Conservation (phyloP, 2,797 vertebrate genomes). For the Diceros bicornis region DNA sequence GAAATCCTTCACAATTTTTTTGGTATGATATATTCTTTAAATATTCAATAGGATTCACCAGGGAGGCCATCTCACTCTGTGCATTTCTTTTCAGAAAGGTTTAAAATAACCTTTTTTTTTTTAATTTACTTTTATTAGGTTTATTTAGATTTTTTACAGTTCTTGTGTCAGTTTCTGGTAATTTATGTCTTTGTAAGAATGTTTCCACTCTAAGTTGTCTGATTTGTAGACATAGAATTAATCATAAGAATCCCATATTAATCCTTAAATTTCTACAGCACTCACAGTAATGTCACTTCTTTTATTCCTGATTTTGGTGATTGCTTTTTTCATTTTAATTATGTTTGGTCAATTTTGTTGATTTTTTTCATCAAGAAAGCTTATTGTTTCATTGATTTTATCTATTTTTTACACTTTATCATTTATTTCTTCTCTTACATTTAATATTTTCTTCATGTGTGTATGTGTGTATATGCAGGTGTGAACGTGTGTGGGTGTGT, state of each 20-base stretch:
- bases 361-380: background rate
- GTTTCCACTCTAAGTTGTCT: background rate
- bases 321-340: background rate
- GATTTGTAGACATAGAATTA: background rate
- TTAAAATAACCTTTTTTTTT: background rate
- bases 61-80: background rate
- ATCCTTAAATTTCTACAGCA: background rate
- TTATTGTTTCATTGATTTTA: background rate
- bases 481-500: background rate
- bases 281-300: background rate
- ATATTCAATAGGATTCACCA: background rate
- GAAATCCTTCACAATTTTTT: too few relatives aligned
- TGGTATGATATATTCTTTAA: background rate
- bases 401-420: background rate
- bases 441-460: background rate
- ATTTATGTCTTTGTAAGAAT: background rate
- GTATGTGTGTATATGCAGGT: background rate
- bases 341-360: background rate
- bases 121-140: background rate
- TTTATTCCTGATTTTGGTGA: background rate
- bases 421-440: background rate
- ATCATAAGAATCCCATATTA: background rate
- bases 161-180: background rate
- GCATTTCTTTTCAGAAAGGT: background rate
- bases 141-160: background rate